These are phyloP conservation scores for Dione juno DNA, from an alignment of 2,888 invertebrate genomes.

Conservation along the genomic window DNA sequence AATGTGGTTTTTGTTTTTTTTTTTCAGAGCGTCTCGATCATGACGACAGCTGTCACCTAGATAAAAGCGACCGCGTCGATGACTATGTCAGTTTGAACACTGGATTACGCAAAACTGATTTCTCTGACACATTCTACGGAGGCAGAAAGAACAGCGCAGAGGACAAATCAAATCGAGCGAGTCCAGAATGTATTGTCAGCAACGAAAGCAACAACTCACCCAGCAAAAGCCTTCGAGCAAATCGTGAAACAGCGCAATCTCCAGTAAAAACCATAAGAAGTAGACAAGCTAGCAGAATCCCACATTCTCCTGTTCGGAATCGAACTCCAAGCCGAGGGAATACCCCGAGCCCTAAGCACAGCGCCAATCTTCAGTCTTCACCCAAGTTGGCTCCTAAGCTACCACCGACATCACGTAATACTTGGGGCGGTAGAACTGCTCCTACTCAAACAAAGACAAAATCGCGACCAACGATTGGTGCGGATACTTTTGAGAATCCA, in stretches of 20 bases:
- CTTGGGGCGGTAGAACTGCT: slow-evolving; percentile 88
- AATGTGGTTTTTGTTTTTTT: neutral
- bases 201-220: slow-evolving; percentile 73
- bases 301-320: slow-evolving; percentile 75
- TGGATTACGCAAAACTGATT: slow-evolving; percentile 88
- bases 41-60: slow-evolving; percentile 74
- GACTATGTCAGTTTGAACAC: slow-evolving; percentile 87
- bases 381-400: slow-evolving; percentile 70
- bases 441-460: slow-evolving; percentile 70
- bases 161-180: slow-evolving; percentile 71
- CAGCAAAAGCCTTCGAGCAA: slow-evolving; percentile 70
- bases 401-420: slow-evolving; percentile 84
- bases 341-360: slow-evolving; percentile 78
- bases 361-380: slow-evolving; percentile 69
- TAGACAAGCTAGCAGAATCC: slow-evolving; percentile 75
- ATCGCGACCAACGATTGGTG: slow-evolving; percentile 69
- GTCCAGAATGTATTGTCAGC: slow-evolving; percentile 72
- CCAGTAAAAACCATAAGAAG: slow-evolving; percentile 71
- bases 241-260: slow-evolving; percentile 67
- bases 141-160: slow-evolving; percentile 76
- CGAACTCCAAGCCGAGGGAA: slow-evolving; percentile 68
- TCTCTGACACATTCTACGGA: slow-evolving; percentile 85
- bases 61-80: slow-evolving; percentile 70
- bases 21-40: slow-evolving; percentile 86
- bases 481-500: slow-evolving; percentile 78